Percentiles rank a stretch among this genome's conserved stretches.
Conservation (phyloP, 2,113 vertebrate species). For the Prunella fulvescens region DNA sequence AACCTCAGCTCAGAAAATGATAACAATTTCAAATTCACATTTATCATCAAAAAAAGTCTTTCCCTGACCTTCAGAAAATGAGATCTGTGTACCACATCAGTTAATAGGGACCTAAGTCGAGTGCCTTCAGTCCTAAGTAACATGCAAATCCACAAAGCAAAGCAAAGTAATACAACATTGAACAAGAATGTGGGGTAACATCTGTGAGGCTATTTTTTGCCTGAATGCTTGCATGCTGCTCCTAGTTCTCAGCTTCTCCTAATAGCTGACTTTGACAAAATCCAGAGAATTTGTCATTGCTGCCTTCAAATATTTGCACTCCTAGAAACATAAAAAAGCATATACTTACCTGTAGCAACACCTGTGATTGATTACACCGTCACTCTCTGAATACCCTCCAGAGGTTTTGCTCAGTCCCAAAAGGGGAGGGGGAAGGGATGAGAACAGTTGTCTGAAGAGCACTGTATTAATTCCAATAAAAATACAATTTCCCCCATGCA, state of each 20-base stretch:
- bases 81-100: background rate
- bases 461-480: slow-evolving; percentile 17
- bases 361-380: slow-evolving; percentile 20
- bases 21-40: background rate
- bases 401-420: slow-evolving; percentile 24
- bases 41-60: slow-evolving; percentile 53
- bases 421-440: slow-evolving; percentile 1
- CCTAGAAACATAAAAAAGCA: slow-evolving; percentile 1
- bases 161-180: background rate
- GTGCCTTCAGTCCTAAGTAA: background rate
- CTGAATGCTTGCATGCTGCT: background rate
- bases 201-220: slow-evolving; percentile 25
- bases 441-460: background rate
- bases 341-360: slow-evolving; percentile 49
- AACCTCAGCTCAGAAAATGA: background rate
- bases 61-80: slow-evolving; percentile 53
- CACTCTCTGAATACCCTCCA: slow-evolving; percentile 10
- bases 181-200: slow-evolving; percentile 1
- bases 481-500: background rate
- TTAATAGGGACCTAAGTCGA: background rate
- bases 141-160: background rate
- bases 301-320: background rate
- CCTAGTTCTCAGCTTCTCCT: background rate
- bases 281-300: background rate
- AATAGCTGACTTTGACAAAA: slow-evolving; percentile 2